Evolutionary conservation across 64 coral and sea anemone species (phyloP).

Genomic region (Stichodactyla helianthus): DNA sequence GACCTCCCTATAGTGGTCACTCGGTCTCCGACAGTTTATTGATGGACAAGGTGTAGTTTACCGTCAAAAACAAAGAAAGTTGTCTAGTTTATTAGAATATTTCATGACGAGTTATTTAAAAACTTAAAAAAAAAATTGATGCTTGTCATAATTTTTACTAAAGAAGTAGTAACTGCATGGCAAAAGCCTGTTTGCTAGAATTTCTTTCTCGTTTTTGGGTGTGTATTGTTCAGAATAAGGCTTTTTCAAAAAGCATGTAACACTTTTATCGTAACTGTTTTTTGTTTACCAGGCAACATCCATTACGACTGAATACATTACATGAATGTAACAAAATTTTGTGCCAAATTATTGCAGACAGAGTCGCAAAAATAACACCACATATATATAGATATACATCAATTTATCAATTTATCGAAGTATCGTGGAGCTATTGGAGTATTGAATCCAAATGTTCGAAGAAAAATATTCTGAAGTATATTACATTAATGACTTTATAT

Average conservation of each 20-base stretch:
- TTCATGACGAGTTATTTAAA: not conserved
- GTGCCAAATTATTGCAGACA: not conserved
- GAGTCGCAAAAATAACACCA: not conserved
- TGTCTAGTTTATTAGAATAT: not conserved
- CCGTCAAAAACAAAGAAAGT: not conserved
- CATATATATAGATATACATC: not conserved
- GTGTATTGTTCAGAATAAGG: not conserved
- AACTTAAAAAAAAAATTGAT: not conserved
- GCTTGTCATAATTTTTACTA: not conserved
- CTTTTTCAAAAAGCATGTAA: not conserved
- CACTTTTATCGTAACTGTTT: not conserved
- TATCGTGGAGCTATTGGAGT: not conserved
- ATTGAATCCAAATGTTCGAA: not conserved
- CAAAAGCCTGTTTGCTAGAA: not conserved
- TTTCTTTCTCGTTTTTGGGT: not conserved
- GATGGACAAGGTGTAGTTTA: not conserved
- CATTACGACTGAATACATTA: not conserved
- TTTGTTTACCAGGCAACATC: not conserved
- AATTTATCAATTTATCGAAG: conserved; percentile 5
- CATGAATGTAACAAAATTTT: not conserved
- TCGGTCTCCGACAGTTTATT: not conserved
- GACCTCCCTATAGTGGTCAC: not conserved
- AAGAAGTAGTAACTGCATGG: too few relatives aligned
- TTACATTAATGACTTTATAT: not conserved
- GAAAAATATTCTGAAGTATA: not conserved